Conservation (phyloP, 2,888 invertebrate species). For the Ryuthela nishihirai region DNA sequence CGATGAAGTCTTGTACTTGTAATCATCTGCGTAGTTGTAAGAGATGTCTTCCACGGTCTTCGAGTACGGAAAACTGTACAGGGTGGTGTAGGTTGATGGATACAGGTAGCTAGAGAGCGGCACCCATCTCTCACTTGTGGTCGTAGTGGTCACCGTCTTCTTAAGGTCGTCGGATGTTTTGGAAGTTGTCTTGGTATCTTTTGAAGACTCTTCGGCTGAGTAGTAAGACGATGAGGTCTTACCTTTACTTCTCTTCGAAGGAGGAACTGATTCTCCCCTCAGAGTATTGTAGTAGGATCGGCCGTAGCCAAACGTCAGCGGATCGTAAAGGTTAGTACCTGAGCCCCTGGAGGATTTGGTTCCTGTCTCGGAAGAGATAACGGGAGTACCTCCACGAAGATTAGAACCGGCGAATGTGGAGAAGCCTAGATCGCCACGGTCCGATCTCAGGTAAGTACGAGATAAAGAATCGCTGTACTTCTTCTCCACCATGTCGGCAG, state of each 20-base stretch:
- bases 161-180: too few species aligned
- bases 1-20: slow-evolving; percentile 20
- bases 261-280: slow-evolving; percentile 8
- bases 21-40: slow-evolving; percentile 26
- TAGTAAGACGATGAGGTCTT: too few species aligned
- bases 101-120: slow-evolving; percentile 29
- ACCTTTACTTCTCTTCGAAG: too few species aligned
- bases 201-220: too few species aligned
- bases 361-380: not conserved
- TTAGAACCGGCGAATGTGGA: slow-evolving; percentile 31
- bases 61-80: slow-evolving; percentile 25
- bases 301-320: too few species aligned
- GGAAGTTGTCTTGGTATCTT: too few species aligned
- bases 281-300: slow-evolving; percentile 22
- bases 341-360: not conserved
- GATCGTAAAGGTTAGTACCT: too few species aligned
- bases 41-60: slow-evolving; percentile 27
- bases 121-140: slow-evolving; percentile 22
- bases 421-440: slow-evolving; percentile 36
- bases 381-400: slow-evolving; percentile 20
- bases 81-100: slow-evolving; percentile 16
- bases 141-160: slow-evolving; percentile 5
- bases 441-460: slow-evolving; percentile 34
- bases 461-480: slow-evolving; percentile 38
- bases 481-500: slow-evolving; percentile 39